Evolutionary conservation across 2,113 vertebrate species (phyloP).

Genomic region (Mungos mungo): DNA sequence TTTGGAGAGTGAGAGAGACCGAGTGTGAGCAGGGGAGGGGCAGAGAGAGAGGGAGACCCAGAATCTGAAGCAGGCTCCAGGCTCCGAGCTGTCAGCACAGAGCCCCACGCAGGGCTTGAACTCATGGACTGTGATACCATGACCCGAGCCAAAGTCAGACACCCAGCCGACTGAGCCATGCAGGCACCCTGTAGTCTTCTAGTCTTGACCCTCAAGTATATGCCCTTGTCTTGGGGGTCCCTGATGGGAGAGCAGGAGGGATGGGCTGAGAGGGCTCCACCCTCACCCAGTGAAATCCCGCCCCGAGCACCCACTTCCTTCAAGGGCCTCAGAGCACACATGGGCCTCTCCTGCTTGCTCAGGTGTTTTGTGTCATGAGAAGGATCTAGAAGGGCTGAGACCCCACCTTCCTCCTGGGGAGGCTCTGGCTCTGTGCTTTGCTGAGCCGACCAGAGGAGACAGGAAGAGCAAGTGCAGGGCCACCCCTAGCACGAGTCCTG

Average conservation of each 20-base stretch:
- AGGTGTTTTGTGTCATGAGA: accelerated
- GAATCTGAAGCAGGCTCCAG: too few relatives aligned
- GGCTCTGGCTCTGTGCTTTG: neutral
- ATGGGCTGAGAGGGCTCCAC: accelerated
- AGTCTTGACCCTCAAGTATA: neutral
- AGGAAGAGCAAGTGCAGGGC: neutral
- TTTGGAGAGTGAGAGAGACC: too few relatives aligned
- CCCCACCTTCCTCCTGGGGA: neutral
- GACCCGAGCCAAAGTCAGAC: too few relatives aligned
- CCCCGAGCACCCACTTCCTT: neutral
- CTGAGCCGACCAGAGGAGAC: neutral
- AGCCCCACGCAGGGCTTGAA: too few relatives aligned
- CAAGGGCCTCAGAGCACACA: accelerated
- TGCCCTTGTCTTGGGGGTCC: neutral
- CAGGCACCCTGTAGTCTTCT: neutral
- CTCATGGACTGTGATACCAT: too few relatives aligned
- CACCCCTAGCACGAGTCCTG: too few relatives aligned
- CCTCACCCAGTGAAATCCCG: neutral
- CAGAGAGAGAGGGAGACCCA: too few relatives aligned
- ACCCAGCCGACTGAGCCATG: too few relatives aligned
- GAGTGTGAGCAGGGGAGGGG: too few relatives aligned
- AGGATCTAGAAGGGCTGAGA: neutral
- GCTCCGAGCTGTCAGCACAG: too few relatives aligned
- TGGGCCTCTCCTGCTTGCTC: neutral
- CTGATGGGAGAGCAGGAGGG: accelerated